Percentiles rank a stretch among this genome's conserved stretches.
These are phyloP conservation scores for Melanitta fusca DNA, from an alignment of 2,797 vertebrate genomes.

Conservation along the genomic window DNA sequence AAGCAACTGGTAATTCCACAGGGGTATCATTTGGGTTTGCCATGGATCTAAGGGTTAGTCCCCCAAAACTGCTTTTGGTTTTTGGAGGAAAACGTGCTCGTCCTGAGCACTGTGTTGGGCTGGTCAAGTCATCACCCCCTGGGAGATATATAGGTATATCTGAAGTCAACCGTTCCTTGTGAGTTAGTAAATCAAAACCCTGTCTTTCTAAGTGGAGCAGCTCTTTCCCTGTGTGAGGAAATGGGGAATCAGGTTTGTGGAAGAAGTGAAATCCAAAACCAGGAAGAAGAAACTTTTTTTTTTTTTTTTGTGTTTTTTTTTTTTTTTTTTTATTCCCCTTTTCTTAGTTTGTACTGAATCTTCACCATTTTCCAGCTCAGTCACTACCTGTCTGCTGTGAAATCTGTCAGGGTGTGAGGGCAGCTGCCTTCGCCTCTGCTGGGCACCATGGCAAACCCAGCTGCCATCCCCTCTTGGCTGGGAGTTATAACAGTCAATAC, in stretches of 20 bases:
- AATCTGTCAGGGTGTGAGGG: neutral
- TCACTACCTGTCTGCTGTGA: rapidly evolving
- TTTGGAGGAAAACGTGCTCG: rapidly evolving
- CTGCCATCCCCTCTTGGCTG: neutral
- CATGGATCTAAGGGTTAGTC: neutral
- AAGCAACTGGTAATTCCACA: neutral
- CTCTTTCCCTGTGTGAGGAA: neutral
- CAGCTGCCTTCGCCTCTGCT: neutral
- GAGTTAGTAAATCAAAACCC: neutral
- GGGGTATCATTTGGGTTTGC: neutral
- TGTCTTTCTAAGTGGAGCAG: neutral
- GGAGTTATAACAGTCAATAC: neutral
- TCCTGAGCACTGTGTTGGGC: neutral
- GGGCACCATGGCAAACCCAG: neutral
- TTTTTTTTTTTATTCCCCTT: neutral
- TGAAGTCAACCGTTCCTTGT: neutral
- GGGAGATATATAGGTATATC: neutral
- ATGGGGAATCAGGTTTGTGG: neutral
- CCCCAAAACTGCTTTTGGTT: neutral
- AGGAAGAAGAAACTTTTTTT: rapidly evolving
- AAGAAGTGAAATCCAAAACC: neutral
- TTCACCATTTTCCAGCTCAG: neutral
- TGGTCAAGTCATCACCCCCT: rapidly evolving
- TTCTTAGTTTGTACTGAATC: neutral
- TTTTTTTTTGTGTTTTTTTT: rapidly evolving